Evolutionary conservation across 2,888 invertebrate genomes (phyloP).

Genomic region (Lysandra coridon): DNA sequence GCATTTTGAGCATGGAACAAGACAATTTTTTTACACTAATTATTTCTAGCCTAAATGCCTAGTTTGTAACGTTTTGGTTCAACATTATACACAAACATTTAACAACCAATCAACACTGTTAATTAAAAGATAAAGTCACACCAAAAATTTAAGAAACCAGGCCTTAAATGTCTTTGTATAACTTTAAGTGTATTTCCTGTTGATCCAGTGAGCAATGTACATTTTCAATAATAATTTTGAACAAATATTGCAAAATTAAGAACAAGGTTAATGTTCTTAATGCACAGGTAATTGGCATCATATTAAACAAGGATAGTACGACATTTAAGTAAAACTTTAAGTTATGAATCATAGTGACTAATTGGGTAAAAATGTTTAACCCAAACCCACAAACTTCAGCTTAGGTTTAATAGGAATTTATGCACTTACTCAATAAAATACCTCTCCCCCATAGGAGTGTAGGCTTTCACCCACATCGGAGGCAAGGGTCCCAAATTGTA

Average conservation of each 20-base stretch:
- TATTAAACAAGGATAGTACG: neutral
- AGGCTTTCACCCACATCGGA: constrained; percentile 98
- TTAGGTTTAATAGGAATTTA: neutral
- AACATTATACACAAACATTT: neutral
- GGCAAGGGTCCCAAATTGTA: constrained; percentile 95
- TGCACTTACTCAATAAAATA: constrained; percentile 96
- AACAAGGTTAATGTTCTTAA: neutral
- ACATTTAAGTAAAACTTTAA: neutral
- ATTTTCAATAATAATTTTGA: neutral
- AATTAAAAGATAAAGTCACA: neutral
- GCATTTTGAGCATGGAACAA: neutral
- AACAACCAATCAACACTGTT: neutral
- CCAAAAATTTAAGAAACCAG: neutral
- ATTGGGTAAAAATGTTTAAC: neutral
- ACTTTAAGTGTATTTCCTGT: neutral
- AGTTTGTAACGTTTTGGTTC: too few relatives aligned
- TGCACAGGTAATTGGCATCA: too few relatives aligned
- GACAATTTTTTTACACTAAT: neutral
- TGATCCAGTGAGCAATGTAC: neutral
- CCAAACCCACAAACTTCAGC: neutral
- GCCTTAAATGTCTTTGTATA: neutral
- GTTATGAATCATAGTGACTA: constrained; percentile 14
- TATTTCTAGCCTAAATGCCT: neutral
- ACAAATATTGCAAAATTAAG: neutral
- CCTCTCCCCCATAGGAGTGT: constrained; percentile 96